These are phyloP conservation scores for Archivesica marissinica DNA, from an alignment of 1,140 invertebrate genomes.

Conservation along the genomic window DNA sequence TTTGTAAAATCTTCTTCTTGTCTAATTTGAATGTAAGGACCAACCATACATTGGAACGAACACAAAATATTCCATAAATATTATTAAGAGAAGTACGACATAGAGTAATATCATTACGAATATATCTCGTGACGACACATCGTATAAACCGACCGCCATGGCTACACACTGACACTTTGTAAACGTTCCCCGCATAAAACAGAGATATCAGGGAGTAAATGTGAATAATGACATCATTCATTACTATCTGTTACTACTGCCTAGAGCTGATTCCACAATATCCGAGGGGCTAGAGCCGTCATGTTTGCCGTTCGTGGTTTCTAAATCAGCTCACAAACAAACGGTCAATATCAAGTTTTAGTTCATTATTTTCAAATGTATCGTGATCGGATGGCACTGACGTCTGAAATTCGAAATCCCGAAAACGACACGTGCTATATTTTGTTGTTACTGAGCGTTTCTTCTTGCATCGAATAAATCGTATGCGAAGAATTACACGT, in stretches of 20 bases:
- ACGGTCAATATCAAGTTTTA: conserved; percentile 13
- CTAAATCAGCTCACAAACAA: conserved; percentile 22
- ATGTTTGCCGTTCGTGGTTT: conserved; percentile 28
- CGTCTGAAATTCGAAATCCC: conserved; percentile 32
- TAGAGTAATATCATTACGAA: too few relatives aligned
- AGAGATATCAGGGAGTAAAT: too few relatives aligned
- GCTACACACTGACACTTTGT: conserved; percentile 11
- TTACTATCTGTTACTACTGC: too few relatives aligned
- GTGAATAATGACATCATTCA: too few relatives aligned
- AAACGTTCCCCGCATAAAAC: conserved; percentile 3
- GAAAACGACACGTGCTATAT: conserved; percentile 30
- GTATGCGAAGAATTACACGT: conserved; percentile 6
- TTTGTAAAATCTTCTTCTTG: too few relatives aligned
- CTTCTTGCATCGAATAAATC: conserved; percentile 16
- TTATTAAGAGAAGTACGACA: too few relatives aligned
- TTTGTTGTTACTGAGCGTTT: conserved; percentile 29
- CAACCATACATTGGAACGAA: too few relatives aligned
- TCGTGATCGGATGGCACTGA: neutral
- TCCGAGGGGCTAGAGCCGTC: neutral
- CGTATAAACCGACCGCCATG: neutral
- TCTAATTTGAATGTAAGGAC: too few relatives aligned
- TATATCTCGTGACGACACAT: neutral
- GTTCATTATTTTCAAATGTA: conserved; percentile 58
- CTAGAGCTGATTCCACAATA: too few relatives aligned
- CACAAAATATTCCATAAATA: too few relatives aligned